These are phyloP conservation scores for Lissocephala sabroskyi DNA, from an alignment of 2,888 invertebrate species.

Conservation along the genomic window DNA sequence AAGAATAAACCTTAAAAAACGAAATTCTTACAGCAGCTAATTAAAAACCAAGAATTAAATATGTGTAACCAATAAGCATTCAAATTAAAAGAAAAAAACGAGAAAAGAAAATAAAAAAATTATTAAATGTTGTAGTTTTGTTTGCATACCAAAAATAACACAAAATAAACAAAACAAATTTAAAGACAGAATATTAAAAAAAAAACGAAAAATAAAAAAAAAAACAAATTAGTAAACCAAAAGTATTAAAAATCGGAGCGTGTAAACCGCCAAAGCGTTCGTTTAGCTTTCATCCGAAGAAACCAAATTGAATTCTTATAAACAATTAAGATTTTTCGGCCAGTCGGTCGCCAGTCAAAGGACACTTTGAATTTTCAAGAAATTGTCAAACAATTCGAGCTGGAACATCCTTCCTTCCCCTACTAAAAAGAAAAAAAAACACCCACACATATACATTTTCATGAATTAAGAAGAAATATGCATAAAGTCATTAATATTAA, in stretches of 20 bases:
- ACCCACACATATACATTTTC: slow-evolving; percentile 8
- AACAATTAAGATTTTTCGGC: slow-evolving; percentile 2
- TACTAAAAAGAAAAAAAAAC: slow-evolving; percentile 17
- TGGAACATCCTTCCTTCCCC: slow-evolving; percentile 36
- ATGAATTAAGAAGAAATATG: slow-evolving; percentile 11
- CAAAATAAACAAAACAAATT: too few species aligned
- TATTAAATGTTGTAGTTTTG: slow-evolving; percentile 49
- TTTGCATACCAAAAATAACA: slow-evolving; percentile 38
- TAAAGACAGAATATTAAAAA: slow-evolving; percentile 25
- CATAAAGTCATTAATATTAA: neutral
- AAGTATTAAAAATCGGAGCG: too few species aligned
- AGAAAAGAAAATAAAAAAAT: too few species aligned
- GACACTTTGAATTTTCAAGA: too few species aligned
- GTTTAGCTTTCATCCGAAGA: neutral
- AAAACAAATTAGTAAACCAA: neutral
- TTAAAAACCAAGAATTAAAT: slow-evolving; percentile 26
- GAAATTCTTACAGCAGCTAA: slow-evolving; percentile 19
- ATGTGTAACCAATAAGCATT: slow-evolving; percentile 44
- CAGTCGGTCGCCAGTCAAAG: slow-evolving; percentile 1
- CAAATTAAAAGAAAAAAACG: too few species aligned
- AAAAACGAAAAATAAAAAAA: slow-evolving; percentile 7
- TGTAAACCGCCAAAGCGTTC: too few species aligned
- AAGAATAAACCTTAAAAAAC: too few species aligned
- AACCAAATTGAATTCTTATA: too few species aligned
- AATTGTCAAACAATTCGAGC: slow-evolving; percentile 36